phyloP scores from a whole-genome alignment of 1,140 invertebrate genomes.

The Nixonia krombeini region DNA sequence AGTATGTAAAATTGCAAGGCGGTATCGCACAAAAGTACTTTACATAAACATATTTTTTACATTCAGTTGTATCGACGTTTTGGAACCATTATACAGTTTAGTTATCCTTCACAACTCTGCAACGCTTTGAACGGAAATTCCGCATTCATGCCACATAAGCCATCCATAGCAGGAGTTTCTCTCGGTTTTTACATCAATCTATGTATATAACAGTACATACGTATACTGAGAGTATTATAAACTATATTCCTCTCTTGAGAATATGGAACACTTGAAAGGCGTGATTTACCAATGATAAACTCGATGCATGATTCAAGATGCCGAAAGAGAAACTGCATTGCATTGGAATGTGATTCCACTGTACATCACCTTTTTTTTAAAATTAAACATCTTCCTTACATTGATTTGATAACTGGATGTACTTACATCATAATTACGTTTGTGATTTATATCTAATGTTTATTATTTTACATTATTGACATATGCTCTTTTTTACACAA shows the following conservation, averaged over 20 bases:
- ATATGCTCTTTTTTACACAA: too few relatives aligned
- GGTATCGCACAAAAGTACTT: too few relatives aligned
- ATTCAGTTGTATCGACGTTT: too few relatives aligned
- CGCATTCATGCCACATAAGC: slow-evolving; percentile 4
- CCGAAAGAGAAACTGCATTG: slow-evolving; percentile 17
- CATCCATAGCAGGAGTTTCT: slow-evolving; percentile 8
- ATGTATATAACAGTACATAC: background rate
- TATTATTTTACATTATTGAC: too few relatives aligned
- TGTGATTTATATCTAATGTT: too few relatives aligned
- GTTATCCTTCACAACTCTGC: too few relatives aligned
- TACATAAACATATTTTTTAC: too few relatives aligned
- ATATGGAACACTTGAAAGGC: slow-evolving; percentile 23
- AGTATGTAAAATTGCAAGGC: too few relatives aligned
- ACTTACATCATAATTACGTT: too few relatives aligned
- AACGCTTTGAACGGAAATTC: background rate
- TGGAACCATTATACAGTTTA: too few relatives aligned
- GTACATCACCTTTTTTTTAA: background rate
- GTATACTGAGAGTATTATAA: slow-evolving; percentile 18
- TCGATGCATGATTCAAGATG: slow-evolving; percentile 14
- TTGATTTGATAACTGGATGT: too few relatives aligned
- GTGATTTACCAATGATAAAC: slow-evolving; percentile 22
- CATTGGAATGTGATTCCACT: background rate
- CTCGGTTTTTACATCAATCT: slow-evolving; percentile 9
- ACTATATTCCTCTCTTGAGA: slow-evolving; percentile 23
- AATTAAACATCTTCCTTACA: too few relatives aligned